Evolutionary conservation across 2,797 vertebrate genomes (phyloP), one percentile per base, ranked within the genome.

Genomic region (Hirundo rustica): DNA sequence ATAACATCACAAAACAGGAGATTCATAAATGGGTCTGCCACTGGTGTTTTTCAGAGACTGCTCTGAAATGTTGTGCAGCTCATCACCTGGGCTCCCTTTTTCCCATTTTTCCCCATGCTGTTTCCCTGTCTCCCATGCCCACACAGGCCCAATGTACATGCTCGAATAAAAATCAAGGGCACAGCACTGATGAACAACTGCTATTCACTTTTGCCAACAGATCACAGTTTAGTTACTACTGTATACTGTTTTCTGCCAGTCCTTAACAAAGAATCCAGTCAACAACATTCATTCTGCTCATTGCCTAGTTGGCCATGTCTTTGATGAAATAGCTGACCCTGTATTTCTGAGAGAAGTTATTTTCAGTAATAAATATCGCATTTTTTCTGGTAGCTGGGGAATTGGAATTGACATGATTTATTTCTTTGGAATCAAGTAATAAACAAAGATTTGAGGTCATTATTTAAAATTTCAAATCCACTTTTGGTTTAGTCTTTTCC

Each of bases 401-500:
- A 42, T 11, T 36, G 53, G 45, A 87, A 85, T 38, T 70, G 11
- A 51, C 27, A 55, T 23, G 14, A 74, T 50, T 58, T 38, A 47
- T 86, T 93, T 88, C 22, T 72, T 58, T 94, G 71, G 64, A 88
- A 95, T 78, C 10, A 74, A 81, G 47, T 72, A 68, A 75, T 84
- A 90, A 88, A 26, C 10, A 78, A 81, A 70, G 40, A 66, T 51
- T n/a, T 71, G 44, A 85, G 23, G 48, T 44, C 75, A 44, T 62
- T 73, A 47, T 48, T 87, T 67, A 53, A 65, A 79, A 80, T 77
- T 89, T 79, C 51, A 87, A 82, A 76, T 54, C 26, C 7, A 47
- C 27, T 87, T 78, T 32, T 50, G 17, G 47, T 27, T 81, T 42
- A 61, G 9, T 40, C n/a, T 92, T 81, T 79, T 71, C 45, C 20